A percentile compares a stretch with the other conserved stretches of the same genome.
Evolutionary conservation across 1,140 invertebrate genomes (phyloP).

Genomic region (Calephelis nemesis): DNA sequence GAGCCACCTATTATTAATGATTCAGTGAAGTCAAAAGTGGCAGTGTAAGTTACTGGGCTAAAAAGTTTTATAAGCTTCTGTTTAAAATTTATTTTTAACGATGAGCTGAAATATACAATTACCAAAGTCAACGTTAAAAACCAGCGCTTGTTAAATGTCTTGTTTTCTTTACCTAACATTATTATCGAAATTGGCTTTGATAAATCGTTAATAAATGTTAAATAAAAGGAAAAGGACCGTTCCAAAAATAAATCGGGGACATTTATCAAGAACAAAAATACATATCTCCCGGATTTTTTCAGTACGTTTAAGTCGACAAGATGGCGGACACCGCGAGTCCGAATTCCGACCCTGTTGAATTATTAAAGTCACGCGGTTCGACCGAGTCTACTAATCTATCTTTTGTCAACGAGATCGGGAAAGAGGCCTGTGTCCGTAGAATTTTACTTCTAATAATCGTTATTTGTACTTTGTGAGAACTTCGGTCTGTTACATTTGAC

Average conservation of each 20-base stretch:
- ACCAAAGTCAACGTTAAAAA: no score
- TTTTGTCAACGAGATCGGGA: conserved; percentile 52
- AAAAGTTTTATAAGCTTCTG: no score
- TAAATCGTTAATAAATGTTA: conserved; percentile 15
- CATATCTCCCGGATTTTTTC: conserved; percentile 31
- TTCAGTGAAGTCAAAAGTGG: no score
- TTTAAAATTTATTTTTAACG: no score
- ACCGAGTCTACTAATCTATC: conserved; percentile 54
- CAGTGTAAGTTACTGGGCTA: no score
- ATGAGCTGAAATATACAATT: no score
- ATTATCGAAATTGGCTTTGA: conserved; percentile 5
- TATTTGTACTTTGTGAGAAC: conserved; percentile 29
- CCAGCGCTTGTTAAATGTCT: no score
- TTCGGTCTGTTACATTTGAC: neutral
- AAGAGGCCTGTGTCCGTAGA: conserved; percentile 30
- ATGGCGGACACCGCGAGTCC: conserved; percentile 27
- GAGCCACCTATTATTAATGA: no score
- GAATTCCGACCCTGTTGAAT: conserved; percentile 47
- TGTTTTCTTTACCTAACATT: neutral
- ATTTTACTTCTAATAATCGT: conserved; percentile 27
- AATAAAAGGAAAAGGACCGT: conserved; percentile 17
- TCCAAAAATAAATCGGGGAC: conserved; percentile 15
- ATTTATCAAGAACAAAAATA: conserved; percentile 22
- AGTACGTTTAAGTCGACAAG: conserved; percentile 35
- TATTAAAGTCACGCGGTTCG: conserved; percentile 50